These are phyloP conservation scores for Lasiommata megera DNA, from an alignment of 2,888 invertebrate genomes.

Conservation along the genomic window DNA sequence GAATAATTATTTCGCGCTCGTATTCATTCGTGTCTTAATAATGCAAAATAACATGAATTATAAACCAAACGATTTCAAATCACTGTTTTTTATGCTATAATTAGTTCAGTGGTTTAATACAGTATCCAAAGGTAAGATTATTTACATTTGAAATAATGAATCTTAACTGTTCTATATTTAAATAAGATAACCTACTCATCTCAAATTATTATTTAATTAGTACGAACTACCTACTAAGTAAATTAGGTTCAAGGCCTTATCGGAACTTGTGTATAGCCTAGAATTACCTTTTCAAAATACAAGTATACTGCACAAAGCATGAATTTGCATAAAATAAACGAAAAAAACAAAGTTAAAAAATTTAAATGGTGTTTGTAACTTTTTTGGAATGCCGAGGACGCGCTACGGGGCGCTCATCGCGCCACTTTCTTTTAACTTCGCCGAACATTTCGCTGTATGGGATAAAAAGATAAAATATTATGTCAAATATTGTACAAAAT, in stretches of 20 bases:
- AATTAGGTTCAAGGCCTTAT: too few relatives aligned
- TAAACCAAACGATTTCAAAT: slow-evolving; percentile 25
- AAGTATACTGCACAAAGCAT: slow-evolving; percentile 1
- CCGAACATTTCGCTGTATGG: slow-evolving; percentile 46
- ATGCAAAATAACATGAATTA: slow-evolving; percentile 42
- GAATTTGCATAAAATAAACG: slow-evolving; percentile 37
- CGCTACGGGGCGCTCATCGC: slow-evolving; percentile 60
- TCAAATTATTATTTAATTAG: too few relatives aligned
- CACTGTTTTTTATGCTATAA: slow-evolving; percentile 13
- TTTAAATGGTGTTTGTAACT: slow-evolving; percentile 39
- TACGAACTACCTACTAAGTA: too few relatives aligned
- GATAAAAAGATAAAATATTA: slow-evolving; percentile 38
- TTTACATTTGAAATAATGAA: neutral
- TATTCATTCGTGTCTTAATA: slow-evolving; percentile 45
- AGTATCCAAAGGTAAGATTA: neutral
- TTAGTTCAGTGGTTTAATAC: neutral
- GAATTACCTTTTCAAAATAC: slow-evolving; percentile 1
- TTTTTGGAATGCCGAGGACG: slow-evolving; percentile 55
- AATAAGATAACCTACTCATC: too few relatives aligned
- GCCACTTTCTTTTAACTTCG: slow-evolving; percentile 67
- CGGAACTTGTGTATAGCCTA: too few relatives aligned
- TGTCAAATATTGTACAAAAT: slow-evolving; percentile 50
- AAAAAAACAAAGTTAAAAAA: slow-evolving; percentile 27
- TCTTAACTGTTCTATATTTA: too few relatives aligned
- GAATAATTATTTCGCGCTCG: slow-evolving; percentile 35